Percentiles rank a stretch among this genome's conserved stretches.
Conservation (phyloP, 2,888 invertebrate species). For the Heteromyza rotundicornis region DNA sequence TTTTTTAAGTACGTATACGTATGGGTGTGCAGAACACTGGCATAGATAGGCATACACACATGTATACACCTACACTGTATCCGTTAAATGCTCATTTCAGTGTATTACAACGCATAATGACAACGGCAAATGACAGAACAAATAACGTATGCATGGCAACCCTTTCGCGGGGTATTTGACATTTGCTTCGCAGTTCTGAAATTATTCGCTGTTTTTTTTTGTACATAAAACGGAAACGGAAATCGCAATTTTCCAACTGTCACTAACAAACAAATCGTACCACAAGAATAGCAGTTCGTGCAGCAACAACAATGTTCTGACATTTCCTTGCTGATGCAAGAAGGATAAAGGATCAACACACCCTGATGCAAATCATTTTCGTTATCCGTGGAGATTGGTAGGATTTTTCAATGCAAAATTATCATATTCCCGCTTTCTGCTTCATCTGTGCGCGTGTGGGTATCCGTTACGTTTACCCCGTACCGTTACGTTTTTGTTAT, state of each 20-base stretch:
- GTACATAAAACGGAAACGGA: not conserved
- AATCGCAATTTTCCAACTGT: slow-evolving; percentile 15
- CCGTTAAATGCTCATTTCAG: slow-evolving; percentile 3
- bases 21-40: too few species aligned
- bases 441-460: not conserved
- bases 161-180: not conserved
- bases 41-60: not conserved
- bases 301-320: slow-evolving; percentile 14
- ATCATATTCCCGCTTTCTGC: not conserved
- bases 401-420: not conserved
- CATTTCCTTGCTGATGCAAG: slow-evolving; percentile 10
- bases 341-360: not conserved
- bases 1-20: not conserved
- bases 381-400: not conserved
- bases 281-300: slow-evolving; percentile 13
- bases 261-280: not conserved
- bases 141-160: not conserved
- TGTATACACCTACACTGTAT: too few species aligned
- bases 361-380: slow-evolving; percentile 3
- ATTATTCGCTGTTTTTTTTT: not conserved
- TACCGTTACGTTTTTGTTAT: not conserved
- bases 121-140: not conserved
- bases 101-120: not conserved
- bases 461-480: too few species aligned
- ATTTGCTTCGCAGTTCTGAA: not conserved